Percentiles rank a stretch among this genome's conserved stretches.
Conservation (phyloP, 2,888 invertebrate species). For the Eumacrocentrus americanus region DNA sequence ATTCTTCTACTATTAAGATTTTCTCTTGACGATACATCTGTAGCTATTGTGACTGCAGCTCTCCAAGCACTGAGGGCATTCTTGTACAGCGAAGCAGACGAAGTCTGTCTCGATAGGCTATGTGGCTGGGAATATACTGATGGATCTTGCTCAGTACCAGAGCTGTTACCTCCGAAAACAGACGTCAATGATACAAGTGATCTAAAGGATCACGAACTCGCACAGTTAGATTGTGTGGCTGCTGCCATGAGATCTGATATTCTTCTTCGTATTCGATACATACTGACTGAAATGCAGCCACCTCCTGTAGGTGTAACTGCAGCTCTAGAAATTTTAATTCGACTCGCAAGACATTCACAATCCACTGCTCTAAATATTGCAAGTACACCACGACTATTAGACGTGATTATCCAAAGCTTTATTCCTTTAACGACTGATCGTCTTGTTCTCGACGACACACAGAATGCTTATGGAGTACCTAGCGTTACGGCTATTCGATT, state of each 20-base stretch:
- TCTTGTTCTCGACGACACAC: constrained; percentile 57
- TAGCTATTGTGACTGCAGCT: constrained; percentile 76
- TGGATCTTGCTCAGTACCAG: constrained; percentile 58
- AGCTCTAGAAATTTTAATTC: constrained; percentile 78
- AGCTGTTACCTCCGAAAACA: constrained; percentile 50
- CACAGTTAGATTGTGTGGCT: constrained; percentile 81
- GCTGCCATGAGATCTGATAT: constrained; percentile 78
- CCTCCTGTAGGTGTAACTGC: constrained; percentile 75
- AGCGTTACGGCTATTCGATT: constrained; percentile 75
- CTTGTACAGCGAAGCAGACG: constrained; percentile 79
- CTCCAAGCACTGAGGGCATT: constrained; percentile 78
- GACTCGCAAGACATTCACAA: constrained; percentile 79
- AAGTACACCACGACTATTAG: constrained; percentile 70
- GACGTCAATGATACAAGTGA: constrained; percentile 66
- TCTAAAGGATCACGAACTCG: constrained; percentile 85
- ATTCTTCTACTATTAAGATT: constrained; percentile 80
- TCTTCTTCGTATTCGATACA: constrained; percentile 78
- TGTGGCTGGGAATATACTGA: constrained; percentile 64
- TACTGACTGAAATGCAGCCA: constrained; percentile 74
- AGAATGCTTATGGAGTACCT: constrained; percentile 70
- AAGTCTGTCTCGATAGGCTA: constrained; percentile 74
- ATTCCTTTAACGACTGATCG: constrained; percentile 61
- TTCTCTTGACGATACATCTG: constrained; percentile 83
- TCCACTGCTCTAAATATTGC: constrained; percentile 71
- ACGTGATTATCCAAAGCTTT: constrained; percentile 68